Percentiles rank a stretch among this genome's conserved stretches.
Evolutionary conservation across 2,113 vertebrate species (phyloP).

Genomic region (Lanius ludovicianus): DNA sequence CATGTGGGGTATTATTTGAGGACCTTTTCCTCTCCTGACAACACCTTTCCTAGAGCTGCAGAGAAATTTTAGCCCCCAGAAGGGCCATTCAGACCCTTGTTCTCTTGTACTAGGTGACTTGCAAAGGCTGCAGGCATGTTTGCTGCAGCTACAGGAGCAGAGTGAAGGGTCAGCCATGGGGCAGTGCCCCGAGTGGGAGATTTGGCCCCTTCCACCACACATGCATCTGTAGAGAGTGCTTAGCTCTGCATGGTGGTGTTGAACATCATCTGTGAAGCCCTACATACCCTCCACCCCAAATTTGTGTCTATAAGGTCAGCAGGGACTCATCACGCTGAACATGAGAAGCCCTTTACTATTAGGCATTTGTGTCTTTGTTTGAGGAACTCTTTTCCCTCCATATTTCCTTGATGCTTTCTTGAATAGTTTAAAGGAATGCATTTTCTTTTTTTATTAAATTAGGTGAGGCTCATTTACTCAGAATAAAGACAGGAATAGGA

Average conservation of each 20-base stretch:
- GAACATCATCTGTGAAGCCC: neutral
- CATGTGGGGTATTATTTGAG: fast-evolving
- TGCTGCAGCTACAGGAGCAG: neutral
- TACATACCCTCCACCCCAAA: neutral
- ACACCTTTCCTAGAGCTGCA: neutral
- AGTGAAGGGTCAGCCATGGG: neutral
- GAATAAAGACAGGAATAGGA: neutral
- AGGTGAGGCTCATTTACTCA: neutral
- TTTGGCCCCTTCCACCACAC: neutral
- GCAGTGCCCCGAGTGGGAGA: neutral
- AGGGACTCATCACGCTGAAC: neutral
- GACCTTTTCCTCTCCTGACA: neutral
- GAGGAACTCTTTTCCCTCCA: neutral
- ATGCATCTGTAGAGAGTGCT: neutral
- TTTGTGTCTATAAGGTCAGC: neutral
- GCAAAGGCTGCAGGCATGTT: neutral
- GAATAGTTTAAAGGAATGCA: neutral
- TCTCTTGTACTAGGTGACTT: neutral
- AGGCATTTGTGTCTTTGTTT: neutral
- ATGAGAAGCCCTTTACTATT: neutral
- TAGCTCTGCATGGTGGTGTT: neutral
- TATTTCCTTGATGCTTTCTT: neutral
- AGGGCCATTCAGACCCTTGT: neutral
- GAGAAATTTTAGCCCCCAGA: neutral
- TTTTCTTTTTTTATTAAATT: neutral